phyloP scores from a whole-genome alignment of 2,113 vertebrate species.

The Rhipidura dahli region DNA sequence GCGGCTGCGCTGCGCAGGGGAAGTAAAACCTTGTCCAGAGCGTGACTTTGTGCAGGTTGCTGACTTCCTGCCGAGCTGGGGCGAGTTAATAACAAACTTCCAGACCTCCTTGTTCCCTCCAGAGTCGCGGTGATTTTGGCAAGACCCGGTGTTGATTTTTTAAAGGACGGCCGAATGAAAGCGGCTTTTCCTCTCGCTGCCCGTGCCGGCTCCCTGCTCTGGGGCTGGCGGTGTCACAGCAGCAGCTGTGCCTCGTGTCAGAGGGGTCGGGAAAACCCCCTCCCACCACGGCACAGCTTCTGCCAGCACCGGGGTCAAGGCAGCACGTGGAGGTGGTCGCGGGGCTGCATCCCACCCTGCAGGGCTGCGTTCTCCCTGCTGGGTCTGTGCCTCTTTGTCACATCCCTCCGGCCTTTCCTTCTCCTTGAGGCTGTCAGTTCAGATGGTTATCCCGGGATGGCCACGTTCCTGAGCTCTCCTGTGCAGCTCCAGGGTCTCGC shows the following conservation, averaged over 20 bases:
- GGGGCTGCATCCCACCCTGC: background rate
- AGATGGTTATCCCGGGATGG: background rate
- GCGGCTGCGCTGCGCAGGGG: background rate
- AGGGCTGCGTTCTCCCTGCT: background rate
- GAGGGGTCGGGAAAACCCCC: background rate
- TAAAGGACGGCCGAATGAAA: background rate
- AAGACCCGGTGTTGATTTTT: background rate
- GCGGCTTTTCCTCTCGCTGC: background rate
- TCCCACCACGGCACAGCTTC: background rate
- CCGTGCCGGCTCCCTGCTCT: background rate
- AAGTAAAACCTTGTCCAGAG: background rate
- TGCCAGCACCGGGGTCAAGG: background rate
- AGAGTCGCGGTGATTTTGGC: background rate
- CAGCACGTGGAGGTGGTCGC: rapidly evolving
- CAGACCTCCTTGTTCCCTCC: background rate
- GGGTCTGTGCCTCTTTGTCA: background rate
- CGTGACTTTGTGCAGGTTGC: background rate
- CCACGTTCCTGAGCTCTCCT: rapidly evolving
- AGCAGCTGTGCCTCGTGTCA: background rate
- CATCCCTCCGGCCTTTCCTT: background rate
- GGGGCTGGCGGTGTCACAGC: background rate
- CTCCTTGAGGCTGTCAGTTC: background rate
- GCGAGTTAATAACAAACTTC: background rate
- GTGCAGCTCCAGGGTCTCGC: rapidly evolving
- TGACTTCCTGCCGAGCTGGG: background rate